phyloP scores from a whole-genome alignment of 2,888 invertebrate genomes.

The Cetonia aurata region DNA sequence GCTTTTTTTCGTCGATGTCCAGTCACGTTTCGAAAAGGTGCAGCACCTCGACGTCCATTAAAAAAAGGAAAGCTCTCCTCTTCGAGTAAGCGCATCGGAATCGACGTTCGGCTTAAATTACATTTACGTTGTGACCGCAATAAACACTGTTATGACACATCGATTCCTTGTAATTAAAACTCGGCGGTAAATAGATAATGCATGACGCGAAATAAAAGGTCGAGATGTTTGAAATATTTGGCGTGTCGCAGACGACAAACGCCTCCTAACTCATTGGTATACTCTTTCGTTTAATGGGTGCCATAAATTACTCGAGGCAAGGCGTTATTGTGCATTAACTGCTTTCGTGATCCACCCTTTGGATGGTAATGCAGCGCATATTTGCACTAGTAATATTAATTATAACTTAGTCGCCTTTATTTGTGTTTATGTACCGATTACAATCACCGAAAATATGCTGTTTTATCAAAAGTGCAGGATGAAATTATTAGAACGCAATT shows the following conservation, averaged over 20 bases:
- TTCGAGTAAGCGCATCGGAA: conserved; percentile 10
- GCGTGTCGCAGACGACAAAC: conserved; percentile 20
- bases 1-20: not conserved
- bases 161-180: conserved; percentile 22
- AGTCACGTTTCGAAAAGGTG: conserved; percentile 22
- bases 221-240: conserved; percentile 36
- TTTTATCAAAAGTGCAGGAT: not conserved
- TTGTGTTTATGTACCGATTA: not conserved
- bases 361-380: conserved; percentile 27
- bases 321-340: conserved; percentile 12
- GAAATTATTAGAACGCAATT: too few relatives aligned
- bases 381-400: not conserved
- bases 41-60: not conserved
- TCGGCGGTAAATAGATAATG: conserved; percentile 9
- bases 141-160: not conserved
- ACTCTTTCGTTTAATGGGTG: conserved; percentile 15
- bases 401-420: not conserved
- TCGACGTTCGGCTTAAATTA: conserved; percentile 11
- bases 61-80: not conserved
- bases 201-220: conserved; percentile 22
- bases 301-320: conserved; percentile 29
- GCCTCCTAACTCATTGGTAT: conserved; percentile 25
- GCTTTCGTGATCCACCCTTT: not conserved
- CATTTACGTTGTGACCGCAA: not conserved
- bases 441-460: not conserved